phyloP scores from a whole-genome alignment of 1,140 invertebrate species.

The Ridgeia piscesae region DNA sequence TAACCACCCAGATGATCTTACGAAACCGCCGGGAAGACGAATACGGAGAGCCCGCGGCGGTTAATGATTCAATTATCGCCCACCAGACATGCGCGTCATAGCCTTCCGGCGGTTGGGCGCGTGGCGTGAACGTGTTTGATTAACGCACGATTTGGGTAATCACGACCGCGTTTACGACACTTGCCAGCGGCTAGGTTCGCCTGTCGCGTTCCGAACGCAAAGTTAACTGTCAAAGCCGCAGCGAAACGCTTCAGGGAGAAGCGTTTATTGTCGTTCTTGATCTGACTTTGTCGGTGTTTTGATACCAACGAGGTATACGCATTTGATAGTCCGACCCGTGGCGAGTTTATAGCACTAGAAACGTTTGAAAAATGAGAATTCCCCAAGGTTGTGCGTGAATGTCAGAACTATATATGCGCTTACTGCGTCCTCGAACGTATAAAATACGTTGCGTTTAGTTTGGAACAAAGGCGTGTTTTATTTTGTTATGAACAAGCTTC shows the following conservation, averaged over 20 bases:
- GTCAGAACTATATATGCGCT: too few species aligned
- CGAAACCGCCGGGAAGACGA: background rate
- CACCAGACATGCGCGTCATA: background rate
- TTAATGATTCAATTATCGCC: slow-evolving; percentile 1
- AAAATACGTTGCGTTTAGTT: too few species aligned
- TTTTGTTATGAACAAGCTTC: too few species aligned
- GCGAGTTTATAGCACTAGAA: background rate
- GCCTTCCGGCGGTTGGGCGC: background rate
- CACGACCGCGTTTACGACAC: background rate
- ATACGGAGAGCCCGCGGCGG: background rate
- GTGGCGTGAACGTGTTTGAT: background rate
- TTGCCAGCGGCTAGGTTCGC: background rate
- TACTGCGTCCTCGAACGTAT: too few species aligned
- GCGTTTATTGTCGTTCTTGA: background rate
- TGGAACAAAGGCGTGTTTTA: too few species aligned
- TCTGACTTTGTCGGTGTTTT: background rate
- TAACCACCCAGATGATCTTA: background rate
- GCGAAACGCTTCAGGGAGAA: background rate
- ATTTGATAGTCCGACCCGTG: background rate
- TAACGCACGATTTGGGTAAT: background rate
- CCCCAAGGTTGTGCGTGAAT: too few species aligned
- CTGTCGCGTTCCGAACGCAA: background rate
- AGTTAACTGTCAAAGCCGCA: background rate
- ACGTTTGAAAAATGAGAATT: background rate
- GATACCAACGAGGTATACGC: background rate